Evolutionary conservation across 2,888 invertebrate genomes (phyloP).

Genomic region (Acutogordius australiensis): DNA sequence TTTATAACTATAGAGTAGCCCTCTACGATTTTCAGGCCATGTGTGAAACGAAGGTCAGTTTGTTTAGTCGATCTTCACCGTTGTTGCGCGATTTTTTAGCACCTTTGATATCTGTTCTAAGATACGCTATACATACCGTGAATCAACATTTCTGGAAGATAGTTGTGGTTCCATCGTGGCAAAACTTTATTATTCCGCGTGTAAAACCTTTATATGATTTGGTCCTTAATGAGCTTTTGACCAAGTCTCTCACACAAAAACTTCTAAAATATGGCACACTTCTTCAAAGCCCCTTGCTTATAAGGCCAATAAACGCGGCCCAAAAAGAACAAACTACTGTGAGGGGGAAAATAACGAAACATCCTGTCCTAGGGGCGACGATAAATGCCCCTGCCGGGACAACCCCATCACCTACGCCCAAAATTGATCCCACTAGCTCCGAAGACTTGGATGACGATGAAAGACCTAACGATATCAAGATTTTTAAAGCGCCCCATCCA

Average conservation of each 20-base stretch:
- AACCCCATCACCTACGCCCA: no score
- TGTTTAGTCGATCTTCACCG: background rate
- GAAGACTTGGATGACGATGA: background rate
- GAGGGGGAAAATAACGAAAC: background rate
- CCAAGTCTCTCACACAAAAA: background rate
- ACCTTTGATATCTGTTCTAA: background rate
- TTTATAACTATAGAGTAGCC: background rate
- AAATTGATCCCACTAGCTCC: background rate
- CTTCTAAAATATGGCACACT: background rate
- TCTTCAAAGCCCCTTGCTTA: no score
- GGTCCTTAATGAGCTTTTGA: background rate
- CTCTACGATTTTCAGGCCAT: constrained; percentile 10
- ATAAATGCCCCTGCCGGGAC: background rate
- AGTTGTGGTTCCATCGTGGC: no score
- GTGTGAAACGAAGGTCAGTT: background rate
- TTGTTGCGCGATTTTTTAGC: background rate
- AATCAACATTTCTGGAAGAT: no score
- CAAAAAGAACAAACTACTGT: background rate
- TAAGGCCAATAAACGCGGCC: background rate
- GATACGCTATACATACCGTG: no score
- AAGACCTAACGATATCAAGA: background rate
- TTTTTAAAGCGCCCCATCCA: background rate
- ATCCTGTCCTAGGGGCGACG: background rate
- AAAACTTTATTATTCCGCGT: no score
- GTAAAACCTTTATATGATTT: no score